These are phyloP conservation scores for Microctenopoma lineatum DNA, from an alignment of 2,797 vertebrate species.

Conservation along the genomic window DNA sequence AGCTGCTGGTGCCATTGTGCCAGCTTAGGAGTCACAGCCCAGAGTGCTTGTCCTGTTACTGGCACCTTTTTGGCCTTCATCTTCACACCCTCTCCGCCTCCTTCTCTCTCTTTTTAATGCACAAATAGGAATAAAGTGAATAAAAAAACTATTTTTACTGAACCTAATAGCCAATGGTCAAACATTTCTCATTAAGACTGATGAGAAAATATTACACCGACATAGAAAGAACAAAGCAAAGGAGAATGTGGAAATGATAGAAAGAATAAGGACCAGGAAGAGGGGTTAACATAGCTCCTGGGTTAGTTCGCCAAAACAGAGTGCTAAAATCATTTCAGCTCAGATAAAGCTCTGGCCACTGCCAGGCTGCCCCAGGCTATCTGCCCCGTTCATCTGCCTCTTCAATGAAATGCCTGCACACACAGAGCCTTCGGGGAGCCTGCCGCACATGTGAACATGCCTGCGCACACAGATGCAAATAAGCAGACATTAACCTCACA, in stretches of 20 bases:
- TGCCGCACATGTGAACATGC: slow-evolving; percentile 13
- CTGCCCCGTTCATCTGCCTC: slow-evolving; percentile 85
- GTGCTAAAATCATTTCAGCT: slow-evolving; percentile 86
- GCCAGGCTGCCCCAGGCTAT: slow-evolving; percentile 85
- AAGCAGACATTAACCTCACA: slow-evolving; percentile 30
- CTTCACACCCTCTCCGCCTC: too few species aligned
- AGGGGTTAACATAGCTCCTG: slow-evolving; percentile 91
- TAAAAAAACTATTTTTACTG: not conserved
- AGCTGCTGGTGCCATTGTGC: too few species aligned
- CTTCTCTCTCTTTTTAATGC: not conserved
- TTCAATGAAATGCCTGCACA: slow-evolving; percentile 74
- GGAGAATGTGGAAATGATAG: slow-evolving; percentile 26
- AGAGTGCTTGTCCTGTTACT: too few species aligned
- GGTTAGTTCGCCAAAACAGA: slow-evolving; percentile 90
- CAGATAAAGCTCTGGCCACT: slow-evolving; percentile 79
- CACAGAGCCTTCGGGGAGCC: slow-evolving; percentile 60
- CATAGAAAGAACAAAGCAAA: slow-evolving; percentile 20
- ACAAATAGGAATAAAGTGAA: not conserved
- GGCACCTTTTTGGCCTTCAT: too few species aligned
- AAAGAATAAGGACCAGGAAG: slow-evolving; percentile 38
- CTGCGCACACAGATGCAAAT: slow-evolving; percentile 47
- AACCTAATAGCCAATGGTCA: not conserved
- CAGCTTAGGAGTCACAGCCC: too few species aligned
- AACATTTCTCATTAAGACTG: too few species aligned
- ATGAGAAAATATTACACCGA: slow-evolving; percentile 22